Base-by-base conservation (phyloP, 2,113 vertebrate genomes). In the Mus musculus region DNA sequence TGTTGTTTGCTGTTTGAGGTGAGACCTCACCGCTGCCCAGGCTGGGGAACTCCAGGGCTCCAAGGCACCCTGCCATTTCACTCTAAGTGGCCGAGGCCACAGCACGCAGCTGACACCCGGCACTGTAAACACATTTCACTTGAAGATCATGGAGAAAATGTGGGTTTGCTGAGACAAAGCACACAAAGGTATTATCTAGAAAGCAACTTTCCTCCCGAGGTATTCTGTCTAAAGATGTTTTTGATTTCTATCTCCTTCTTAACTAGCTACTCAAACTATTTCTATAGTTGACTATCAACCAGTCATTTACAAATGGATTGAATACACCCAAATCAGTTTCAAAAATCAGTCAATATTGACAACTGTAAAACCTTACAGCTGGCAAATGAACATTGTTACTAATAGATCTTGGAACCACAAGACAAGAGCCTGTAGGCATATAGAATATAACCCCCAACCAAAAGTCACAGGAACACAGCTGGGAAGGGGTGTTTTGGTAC, bases 71-170 rank as follows among this genome's bases (percentile, higher is more conserved):
- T 78, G 33, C 52, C 30, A 78, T 61, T 59, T 78, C 30, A 67
- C 42, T n/a, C 17, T 42, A 73, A 59, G 13, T 56, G 10, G 54
- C 87, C 75, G 24, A 42, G 22, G 30, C 65, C 7, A 52, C 0
- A n/a, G 36, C 33, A 73, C 33, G n/a, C 22, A 36, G 71, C 33
- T n/a, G 88, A 76, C 17, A 77, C 3, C 33, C 87, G 80, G 89
- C 42, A 63, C 30, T 36, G 72, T 61, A 84, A 72, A 71, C 67
- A 49, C 20, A 85, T n/a, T 85, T 54, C 3, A 82, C 36, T 65
- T 36, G 81, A 82, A 90, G 20, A 95, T 54, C 88, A 26, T 75
- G 20, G 54, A 93, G 71, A 91, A 95, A 69, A 93, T 69, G n/a
- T 36, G 46, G 42, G 46, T 87, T 71, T 71, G 65, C n/a, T 78